A percentile compares a stretch with the other conserved stretches of the same genome.
Evolutionary conservation across 30 jellyfish, hydroid and myxozoan species (phyloP).

Genomic region (Catostylus mosaicus): DNA sequence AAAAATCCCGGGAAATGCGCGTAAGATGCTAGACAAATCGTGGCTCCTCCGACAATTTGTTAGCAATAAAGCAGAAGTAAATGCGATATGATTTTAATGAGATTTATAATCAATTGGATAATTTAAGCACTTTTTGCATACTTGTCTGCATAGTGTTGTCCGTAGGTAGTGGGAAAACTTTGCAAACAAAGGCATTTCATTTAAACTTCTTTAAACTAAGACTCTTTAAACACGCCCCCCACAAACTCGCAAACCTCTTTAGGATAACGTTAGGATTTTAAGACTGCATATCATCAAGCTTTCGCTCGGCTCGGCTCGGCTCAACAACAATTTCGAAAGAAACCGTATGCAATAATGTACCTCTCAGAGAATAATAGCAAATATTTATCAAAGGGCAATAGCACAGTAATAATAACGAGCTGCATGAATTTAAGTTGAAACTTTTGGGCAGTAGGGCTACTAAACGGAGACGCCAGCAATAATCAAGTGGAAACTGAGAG

Average conservation of each 20-base stretch:
- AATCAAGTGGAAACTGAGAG: background rate
- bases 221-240: background rate
- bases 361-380: background rate
- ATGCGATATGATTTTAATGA: background rate
- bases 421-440: background rate
- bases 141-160: background rate
- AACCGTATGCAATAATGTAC: background rate
- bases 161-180: background rate
- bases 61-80: background rate
- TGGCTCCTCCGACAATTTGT: constrained; percentile 14
- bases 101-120: background rate
- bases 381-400: too few relatives aligned
- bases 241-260: background rate
- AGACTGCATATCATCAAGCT: background rate
- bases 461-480: background rate
- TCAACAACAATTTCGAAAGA: background rate
- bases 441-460: background rate
- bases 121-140: background rate
- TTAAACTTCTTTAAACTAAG: too few relatives aligned
- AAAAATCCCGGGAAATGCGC: constrained; percentile 14
- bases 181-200: too few relatives aligned
- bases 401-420: too few relatives aligned
- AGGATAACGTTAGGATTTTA: background rate
- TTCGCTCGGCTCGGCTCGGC: too few relatives aligned
- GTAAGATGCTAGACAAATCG: background rate